A percentile compares a stretch with the other conserved stretches of the same genome.
These are phyloP conservation scores for Phenganax stokvisi DNA, from an alignment of 92 coral and sea anemone species.

Conservation along the genomic window DNA sequence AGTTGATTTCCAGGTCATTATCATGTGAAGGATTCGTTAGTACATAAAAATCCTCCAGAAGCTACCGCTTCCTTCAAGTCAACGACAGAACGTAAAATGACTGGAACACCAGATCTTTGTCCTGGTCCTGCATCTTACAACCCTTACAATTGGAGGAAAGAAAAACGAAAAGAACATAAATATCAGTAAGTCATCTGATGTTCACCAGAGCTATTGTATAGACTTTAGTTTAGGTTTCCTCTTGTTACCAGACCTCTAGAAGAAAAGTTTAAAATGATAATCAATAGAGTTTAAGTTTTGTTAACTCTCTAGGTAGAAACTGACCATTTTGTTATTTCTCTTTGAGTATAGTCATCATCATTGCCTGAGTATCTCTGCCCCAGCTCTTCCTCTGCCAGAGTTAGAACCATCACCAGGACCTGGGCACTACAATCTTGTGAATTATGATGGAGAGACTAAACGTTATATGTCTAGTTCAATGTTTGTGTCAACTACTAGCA, in stretches of 20 bases:
- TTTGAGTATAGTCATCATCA: constrained; percentile 72
- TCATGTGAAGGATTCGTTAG: constrained; percentile 65
- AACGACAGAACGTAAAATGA: constrained; percentile 89
- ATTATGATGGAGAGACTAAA: constrained; percentile 80
- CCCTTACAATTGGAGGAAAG: constrained; percentile 48
- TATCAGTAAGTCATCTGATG: constrained; percentile 8
- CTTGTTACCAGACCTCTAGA: too few species aligned
- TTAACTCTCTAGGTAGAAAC: background rate
- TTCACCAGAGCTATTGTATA: background rate
- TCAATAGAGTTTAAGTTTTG: too few species aligned
- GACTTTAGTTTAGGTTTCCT: too few species aligned
- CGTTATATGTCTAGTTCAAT: constrained; percentile 93
- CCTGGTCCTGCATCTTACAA: constrained; percentile 97
- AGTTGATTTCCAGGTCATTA: constrained; percentile 61
- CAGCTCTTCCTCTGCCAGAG: constrained; percentile 85
- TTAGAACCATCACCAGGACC: constrained; percentile 93
- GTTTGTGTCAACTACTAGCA: constrained; percentile 90
- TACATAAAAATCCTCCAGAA: constrained; percentile 59
- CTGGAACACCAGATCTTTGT: constrained; percentile 67
- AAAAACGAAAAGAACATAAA: constrained; percentile 9
- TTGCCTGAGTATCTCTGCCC: constrained; percentile 93
- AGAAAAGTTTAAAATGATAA: too few species aligned
- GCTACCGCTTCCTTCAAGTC: constrained; percentile 92
- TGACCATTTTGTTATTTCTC: background rate
- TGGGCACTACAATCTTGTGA: constrained; percentile 88